A percentile compares a stretch with the other conserved stretches of the same genome.
Conservation (phyloP, 2,888 invertebrate genomes). For the Drosophila pseudotalamancana region DNA sequence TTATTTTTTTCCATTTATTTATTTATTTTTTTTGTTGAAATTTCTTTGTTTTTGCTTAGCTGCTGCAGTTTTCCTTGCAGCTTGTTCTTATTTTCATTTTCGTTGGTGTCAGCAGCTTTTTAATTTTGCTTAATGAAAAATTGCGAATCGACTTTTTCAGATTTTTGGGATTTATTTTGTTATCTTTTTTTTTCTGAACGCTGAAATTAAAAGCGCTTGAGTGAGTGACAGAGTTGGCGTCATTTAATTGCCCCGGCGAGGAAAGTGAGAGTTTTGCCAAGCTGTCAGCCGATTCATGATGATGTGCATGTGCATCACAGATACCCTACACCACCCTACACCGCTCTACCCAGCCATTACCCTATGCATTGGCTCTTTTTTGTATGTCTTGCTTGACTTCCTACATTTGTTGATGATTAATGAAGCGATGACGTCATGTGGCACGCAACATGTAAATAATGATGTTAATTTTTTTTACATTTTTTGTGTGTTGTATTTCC, state of each 20-base stretch:
- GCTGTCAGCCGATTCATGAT: constrained; percentile 31
- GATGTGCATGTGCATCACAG: constrained; percentile 26
- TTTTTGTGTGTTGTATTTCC: background rate
- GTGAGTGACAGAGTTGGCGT: constrained; percentile 25
- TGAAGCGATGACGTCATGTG: constrained; percentile 55
- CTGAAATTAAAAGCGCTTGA: constrained; percentile 50
- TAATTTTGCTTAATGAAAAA: constrained; percentile 79
- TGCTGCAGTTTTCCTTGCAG: constrained; percentile 20
- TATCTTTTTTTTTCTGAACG: constrained; percentile 14
- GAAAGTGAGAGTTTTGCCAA: constrained; percentile 53
- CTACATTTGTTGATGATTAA: constrained; percentile 49
- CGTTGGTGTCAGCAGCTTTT: constrained; percentile 71
- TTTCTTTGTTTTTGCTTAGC: constrained; percentile 8
- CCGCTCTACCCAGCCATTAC: background rate
- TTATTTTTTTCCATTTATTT: constrained; percentile 31
- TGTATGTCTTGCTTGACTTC: constrained; percentile 19
- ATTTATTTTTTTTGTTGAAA: constrained; percentile 49
- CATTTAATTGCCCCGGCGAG: constrained; percentile 48
- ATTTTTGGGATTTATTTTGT: constrained; percentile 1
- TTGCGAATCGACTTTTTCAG: constrained; percentile 33
- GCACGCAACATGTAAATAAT: constrained; percentile 50
- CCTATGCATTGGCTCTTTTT: background rate
- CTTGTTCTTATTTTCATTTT: constrained; percentile 13
- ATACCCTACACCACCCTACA: constrained; percentile 8
- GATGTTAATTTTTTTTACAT: constrained; percentile 25